Base-by-base conservation (phyloP, 2,113 vertebrate genomes). In the Barbus barbus region DNA sequence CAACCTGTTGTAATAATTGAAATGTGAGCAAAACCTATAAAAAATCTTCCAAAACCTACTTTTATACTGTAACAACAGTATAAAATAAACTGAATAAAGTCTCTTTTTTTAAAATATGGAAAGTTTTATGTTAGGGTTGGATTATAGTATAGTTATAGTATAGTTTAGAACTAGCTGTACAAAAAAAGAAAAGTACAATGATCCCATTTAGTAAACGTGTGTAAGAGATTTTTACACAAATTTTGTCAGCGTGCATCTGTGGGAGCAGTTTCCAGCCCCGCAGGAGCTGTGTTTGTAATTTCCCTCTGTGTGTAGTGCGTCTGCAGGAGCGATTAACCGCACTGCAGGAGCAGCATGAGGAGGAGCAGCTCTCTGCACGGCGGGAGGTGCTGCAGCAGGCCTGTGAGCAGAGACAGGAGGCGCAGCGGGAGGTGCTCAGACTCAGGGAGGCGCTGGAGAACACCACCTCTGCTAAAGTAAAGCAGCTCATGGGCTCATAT, bases 381-480 rank as follows among this genome's bases (percentile, higher is more conserved):
- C 83, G 88, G 12, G 93, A 94, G 89, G 84, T 92, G 60, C 87
- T 82, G 88, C 89, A 75, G 74, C 81, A 90, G 84, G 84, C 84
- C 2, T 91, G 90, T 78, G 81, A 93, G 79, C 92, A 94, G 44
- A 91, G 92, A 84, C 90, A 93, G 77, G 91, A 89, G 83, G 91
- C 93, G 24, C 89, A 85, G 46, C 60, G 84, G 48, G 90, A 93
- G 80, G 87, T 88, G 41, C 87, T 93, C 18, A 90, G 84, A n/a
- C 69, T 93, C 81, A 90, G 86, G 2, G 82, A 93, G 44, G 90
- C 93, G 8, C 84, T 96, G 84, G 93, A 95, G 86, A 86, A 88
- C 2, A 91, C 90, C 38, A 82, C 90, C 22, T 88, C 90, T 20
- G 89, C 93, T 20, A 93, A 93, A 93, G 94, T 94, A 83, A 73